A percentile compares a stretch with the other conserved stretches of the same genome.
phyloP scores from a whole-genome alignment of 2,888 invertebrate genomes.

The Tipula confusa region DNA sequence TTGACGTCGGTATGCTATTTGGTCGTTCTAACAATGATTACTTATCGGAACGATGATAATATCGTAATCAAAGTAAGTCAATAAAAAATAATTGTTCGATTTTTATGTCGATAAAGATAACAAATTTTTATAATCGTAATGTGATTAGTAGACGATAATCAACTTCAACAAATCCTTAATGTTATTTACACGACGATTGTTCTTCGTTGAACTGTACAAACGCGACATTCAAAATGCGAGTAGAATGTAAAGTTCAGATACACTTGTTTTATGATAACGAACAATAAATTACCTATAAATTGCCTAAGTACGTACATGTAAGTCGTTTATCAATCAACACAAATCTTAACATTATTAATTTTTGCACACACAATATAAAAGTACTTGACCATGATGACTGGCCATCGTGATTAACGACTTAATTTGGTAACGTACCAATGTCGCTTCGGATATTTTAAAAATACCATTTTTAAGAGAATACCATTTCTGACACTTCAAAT shows the following conservation, averaged over 20 bases:
- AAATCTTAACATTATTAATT: neutral
- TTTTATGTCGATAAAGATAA: neutral
- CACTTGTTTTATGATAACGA: neutral
- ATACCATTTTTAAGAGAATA: no score
- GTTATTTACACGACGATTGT: neutral
- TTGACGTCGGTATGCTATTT: constrained; percentile 65
- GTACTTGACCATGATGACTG: neutral
- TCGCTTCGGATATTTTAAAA: no score
- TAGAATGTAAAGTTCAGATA: neutral
- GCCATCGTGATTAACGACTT: no score
- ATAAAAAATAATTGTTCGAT: neutral
- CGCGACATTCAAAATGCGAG: no score
- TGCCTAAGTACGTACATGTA: neutral
- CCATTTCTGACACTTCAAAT: no score
- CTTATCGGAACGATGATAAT: constrained; percentile 50
- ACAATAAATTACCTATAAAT: neutral
- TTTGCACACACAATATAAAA: neutral
- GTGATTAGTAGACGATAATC: neutral
- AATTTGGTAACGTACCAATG: no score
- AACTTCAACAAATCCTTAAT: neutral
- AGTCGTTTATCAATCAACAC: neutral
- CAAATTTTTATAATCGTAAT: neutral
- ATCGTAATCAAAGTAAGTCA: constrained; percentile 48
- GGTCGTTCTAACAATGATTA: constrained; percentile 54
- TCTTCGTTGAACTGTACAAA: neutral